Conservation (phyloP, 2,888 invertebrate genomes). For the Diaperis boleti region DNA sequence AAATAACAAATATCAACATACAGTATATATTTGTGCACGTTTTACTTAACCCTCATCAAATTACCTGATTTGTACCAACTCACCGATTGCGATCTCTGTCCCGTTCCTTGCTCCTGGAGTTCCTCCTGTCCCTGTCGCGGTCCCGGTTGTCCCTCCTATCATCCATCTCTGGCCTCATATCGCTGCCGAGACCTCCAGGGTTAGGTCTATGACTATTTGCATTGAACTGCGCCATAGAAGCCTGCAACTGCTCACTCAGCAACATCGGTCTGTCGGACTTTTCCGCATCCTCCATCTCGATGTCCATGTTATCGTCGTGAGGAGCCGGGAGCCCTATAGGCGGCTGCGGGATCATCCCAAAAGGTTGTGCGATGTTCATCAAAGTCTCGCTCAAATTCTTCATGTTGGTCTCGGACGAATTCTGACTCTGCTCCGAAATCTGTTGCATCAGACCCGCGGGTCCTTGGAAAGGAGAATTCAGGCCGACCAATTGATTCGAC, state of each 20-base stretch:
- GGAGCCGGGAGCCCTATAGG: constrained; percentile 64
- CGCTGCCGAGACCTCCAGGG: constrained; percentile 6
- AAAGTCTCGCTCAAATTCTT: constrained; percentile 57
- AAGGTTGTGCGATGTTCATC: constrained; percentile 66
- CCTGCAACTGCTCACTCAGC: constrained; percentile 69
- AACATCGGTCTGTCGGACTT: constrained; percentile 57
- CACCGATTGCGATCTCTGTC: constrained; percentile 55
- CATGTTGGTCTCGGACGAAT: constrained; percentile 47
- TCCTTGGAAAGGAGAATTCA: constrained; percentile 63
- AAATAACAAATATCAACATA: too few relatives aligned
- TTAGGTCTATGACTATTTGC: constrained; percentile 26
- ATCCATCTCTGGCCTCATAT: constrained; percentile 20
- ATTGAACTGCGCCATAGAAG: constrained; percentile 50
- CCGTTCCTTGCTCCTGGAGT: constrained; percentile 56
- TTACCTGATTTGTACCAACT: too few relatives aligned
- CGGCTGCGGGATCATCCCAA: constrained; percentile 59
- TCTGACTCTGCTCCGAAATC: constrained; percentile 46
- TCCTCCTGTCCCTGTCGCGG: constrained; percentile 47
- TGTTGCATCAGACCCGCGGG: constrained; percentile 57
- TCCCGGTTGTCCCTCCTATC: constrained; percentile 44
- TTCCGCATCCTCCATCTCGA: constrained; percentile 77
- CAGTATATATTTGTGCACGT: constrained; percentile 18
- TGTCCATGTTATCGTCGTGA: constrained; percentile 84
- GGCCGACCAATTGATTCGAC: constrained; percentile 63
- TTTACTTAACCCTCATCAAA: neutral